Conservation (phyloP, 2,888 invertebrate genomes). For the Perithous albicinctus region DNA sequence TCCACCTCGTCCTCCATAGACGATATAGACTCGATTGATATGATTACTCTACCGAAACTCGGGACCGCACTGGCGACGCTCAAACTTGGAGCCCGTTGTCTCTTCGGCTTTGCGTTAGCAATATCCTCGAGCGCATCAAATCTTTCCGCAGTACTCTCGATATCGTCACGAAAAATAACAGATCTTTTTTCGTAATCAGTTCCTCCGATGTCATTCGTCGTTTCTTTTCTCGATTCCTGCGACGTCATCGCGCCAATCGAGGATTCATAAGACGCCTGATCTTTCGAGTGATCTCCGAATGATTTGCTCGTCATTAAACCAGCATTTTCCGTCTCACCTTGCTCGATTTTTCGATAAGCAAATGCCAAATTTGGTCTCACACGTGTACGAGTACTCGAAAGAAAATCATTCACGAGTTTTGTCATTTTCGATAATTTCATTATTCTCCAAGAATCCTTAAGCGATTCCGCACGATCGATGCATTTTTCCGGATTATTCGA, state of each 20-base stretch:
- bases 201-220: background rate
- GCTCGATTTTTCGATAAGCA: background rate
- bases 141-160: constrained; percentile 36
- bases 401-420: constrained; percentile 66
- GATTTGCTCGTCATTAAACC: background rate
- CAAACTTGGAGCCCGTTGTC: constrained; percentile 75
- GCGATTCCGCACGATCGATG: background rate
- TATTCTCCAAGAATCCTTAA: background rate
- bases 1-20: constrained; percentile 56
- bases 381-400: constrained; percentile 57
- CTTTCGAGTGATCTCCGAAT: constrained; percentile 6
- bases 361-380: constrained; percentile 19
- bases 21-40: constrained; percentile 69
- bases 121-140: constrained; percentile 32
- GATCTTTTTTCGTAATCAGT: constrained; percentile 30
- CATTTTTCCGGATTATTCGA: background rate
- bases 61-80: constrained; percentile 72
- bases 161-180: constrained; percentile 41
- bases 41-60: constrained; percentile 73
- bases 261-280: background rate
- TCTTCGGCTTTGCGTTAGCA: constrained; percentile 29
- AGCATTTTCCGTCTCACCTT: background rate
- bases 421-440: constrained; percentile 66
- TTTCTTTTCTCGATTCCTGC: constrained; percentile 12
- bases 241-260: background rate